phyloP scores from a whole-genome alignment of 2,797 vertebrate species.

The Coregonus ussuriensis region DNA sequence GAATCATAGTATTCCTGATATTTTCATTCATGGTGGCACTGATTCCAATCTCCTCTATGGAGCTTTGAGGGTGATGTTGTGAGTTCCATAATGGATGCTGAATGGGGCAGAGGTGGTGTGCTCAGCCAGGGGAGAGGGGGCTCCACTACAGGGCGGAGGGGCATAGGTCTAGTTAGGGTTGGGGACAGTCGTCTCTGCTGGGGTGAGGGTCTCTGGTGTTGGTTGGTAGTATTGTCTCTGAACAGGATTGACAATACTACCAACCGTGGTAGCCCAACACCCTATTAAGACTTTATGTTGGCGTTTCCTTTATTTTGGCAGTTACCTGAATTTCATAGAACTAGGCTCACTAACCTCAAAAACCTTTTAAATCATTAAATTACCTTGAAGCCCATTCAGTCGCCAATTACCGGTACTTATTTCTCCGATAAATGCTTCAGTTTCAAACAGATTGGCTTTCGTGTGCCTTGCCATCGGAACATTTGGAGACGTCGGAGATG shows the following conservation, averaged over 20 bases:
- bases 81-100: conserved; percentile 11
- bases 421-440: conserved; percentile 13
- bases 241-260: neutral
- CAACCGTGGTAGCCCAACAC: too few species aligned
- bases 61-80: neutral
- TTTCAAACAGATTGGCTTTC: conserved; percentile 17
- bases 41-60: neutral
- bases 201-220: conserved; percentile 12
- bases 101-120: neutral
- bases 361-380: too few species aligned
- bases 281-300: too few species aligned
- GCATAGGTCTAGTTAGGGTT: conserved; percentile 19
- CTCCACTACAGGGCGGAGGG: too few species aligned
- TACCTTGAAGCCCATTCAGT: neutral
- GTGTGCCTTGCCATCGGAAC: conserved; percentile 46
- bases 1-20: too few species aligned
- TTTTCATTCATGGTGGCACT: neutral
- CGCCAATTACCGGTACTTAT: conserved; percentile 12
- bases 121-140: neutral
- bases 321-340: too few species aligned
- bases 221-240: neutral
- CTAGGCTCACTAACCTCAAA: too few species aligned
- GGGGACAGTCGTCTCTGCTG: conserved; percentile 19
- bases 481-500: neutral
- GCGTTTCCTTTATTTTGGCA: too few species aligned